phyloP scores from a whole-genome alignment of 37 sponge, comb jelly and placozoan species.

The Axinella damicornis region DNA sequence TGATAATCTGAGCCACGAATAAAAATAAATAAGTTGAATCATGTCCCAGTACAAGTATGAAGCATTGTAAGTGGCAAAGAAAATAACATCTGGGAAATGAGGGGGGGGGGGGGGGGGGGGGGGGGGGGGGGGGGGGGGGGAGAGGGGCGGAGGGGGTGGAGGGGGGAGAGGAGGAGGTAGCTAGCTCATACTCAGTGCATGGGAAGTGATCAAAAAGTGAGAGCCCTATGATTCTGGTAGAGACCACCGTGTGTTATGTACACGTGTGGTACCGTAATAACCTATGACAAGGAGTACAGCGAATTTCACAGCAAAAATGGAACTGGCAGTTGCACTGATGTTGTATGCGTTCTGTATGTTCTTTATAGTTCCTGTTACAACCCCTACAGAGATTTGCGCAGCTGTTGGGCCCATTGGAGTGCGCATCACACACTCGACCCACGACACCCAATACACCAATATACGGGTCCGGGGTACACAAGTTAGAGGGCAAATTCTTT shows the following conservation, averaged over 20 bases:
- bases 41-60: too few relatives aligned
- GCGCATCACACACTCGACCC: slow-evolving; percentile 35
- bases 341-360: slow-evolving; percentile 7
- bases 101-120: too few relatives aligned
- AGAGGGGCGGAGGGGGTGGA: too few relatives aligned
- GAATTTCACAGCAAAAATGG: slow-evolving; percentile 54
- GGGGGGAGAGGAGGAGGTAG: too few relatives aligned
- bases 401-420: slow-evolving; percentile 6
- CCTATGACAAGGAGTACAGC: background rate
- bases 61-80: too few relatives aligned
- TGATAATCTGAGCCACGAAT: too few relatives aligned
- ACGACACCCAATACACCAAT: slow-evolving; percentile 35
- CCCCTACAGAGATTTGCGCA: slow-evolving; percentile 31
- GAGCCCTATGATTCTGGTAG: too few relatives aligned
- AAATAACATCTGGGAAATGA: too few relatives aligned
- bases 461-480: slow-evolving; percentile 7
- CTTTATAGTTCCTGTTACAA: background rate
- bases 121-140: too few relatives aligned
- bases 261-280: slow-evolving; percentile 12
- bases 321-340: slow-evolving; percentile 29
- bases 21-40: too few relatives aligned
- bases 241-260: background rate
- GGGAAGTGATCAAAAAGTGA: too few relatives aligned
- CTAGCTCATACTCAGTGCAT: too few relatives aligned
- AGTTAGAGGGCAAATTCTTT: slow-evolving; percentile 1